A percentile compares a stretch with the other conserved stretches of the same genome.
Conservation (phyloP, 2,113 vertebrate genomes). For the Tinamus guttatus region DNA sequence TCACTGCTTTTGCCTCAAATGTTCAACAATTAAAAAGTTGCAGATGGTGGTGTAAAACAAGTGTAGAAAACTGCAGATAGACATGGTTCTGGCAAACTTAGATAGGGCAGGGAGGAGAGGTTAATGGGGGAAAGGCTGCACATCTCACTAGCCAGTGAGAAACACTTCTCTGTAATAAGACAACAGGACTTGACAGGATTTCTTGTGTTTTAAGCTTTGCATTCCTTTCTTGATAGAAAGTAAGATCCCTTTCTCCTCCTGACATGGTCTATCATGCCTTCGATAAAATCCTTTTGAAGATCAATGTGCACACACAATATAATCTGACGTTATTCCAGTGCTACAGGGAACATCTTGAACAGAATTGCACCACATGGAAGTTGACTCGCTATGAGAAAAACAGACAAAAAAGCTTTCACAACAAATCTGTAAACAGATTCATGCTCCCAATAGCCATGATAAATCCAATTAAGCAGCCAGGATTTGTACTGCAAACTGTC, state of each 20-base stretch:
- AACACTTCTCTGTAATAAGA: neutral
- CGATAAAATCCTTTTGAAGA: slow-evolving; percentile 28
- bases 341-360: slow-evolving; percentile 55
- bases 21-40: neutral
- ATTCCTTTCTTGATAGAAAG: neutral
- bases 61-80: neutral
- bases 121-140: neutral
- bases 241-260: slow-evolving; percentile 21
- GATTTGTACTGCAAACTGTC: slow-evolving; percentile 21
- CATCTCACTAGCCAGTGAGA: neutral
- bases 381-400: slow-evolving; percentile 57
- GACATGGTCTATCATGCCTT: neutral
- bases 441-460: slow-evolving; percentile 51
- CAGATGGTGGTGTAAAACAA: neutral
- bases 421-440: slow-evolving; percentile 66
- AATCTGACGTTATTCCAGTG: slow-evolving; percentile 47
- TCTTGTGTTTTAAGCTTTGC: slow-evolving; percentile 10
- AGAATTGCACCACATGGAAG: slow-evolving; percentile 58
- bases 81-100: neutral
- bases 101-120: neutral
- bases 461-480: slow-evolving; percentile 64
- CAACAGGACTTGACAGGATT: neutral
- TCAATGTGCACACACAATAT: neutral
- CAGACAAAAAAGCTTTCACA: slow-evolving; percentile 66
- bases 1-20: neutral